These are phyloP conservation scores for Diprion similis DNA, from an alignment of 1,140 invertebrate species.

Conservation along the genomic window DNA sequence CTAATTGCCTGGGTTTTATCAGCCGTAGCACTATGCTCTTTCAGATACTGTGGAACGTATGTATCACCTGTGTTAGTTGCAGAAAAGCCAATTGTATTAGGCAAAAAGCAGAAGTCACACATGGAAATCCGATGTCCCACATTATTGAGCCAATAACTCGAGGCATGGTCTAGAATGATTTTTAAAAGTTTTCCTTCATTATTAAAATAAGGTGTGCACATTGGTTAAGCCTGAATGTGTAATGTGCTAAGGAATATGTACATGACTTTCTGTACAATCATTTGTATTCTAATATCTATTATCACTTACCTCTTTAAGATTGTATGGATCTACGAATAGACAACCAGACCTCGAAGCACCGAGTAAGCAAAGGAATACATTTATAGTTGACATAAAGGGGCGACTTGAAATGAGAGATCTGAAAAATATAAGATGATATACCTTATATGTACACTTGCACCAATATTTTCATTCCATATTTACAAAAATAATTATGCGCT, in stretches of 20 bases:
- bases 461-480: background rate
- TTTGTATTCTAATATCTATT: background rate
- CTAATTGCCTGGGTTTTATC: background rate
- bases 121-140: conserved; percentile 70
- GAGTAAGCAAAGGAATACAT: conserved; percentile 68
- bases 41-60: background rate
- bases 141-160: conserved; percentile 63
- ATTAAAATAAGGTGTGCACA: too few species aligned
- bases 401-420: conserved; percentile 66
- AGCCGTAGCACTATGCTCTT: background rate
- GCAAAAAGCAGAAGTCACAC: conserved; percentile 67
- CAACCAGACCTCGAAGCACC: conserved; percentile 63
- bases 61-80: conserved; percentile 65
- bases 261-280: background rate
- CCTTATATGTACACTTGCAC: conserved; percentile 13
- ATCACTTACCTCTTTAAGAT: conserved; percentile 61
- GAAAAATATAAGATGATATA: conserved; percentile 34
- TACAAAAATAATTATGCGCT: background rate
- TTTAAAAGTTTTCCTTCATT: background rate
- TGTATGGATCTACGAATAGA: conserved; percentile 70
- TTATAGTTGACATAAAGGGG: conserved; percentile 70
- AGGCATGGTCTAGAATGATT: conserved; percentile 62
- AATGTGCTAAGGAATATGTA: background rate
- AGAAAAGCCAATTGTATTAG: conserved; percentile 68
- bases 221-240: too few species aligned